Percentiles rank a stretch among this genome's conserved stretches.
phyloP scores from a whole-genome alignment of 2,888 invertebrate genomes.

The Camponotus fellah region DNA sequence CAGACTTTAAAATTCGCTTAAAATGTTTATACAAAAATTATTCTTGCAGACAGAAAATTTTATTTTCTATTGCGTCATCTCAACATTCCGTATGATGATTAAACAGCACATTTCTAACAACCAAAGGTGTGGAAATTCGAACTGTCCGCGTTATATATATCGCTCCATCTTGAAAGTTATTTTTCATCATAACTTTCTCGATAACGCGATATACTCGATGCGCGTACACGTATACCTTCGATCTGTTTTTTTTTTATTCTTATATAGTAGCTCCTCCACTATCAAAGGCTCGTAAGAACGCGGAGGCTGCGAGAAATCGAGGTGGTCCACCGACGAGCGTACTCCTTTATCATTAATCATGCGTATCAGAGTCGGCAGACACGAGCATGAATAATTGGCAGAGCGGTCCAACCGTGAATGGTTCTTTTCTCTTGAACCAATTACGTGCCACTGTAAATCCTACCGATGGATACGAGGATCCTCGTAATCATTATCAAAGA shows the following conservation, averaged over 20 bases:
- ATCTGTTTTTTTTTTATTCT: conserved; percentile 11
- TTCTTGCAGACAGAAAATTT: not conserved
- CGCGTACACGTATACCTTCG: not conserved
- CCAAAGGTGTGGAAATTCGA: not conserved
- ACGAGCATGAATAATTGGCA: conserved; percentile 73
- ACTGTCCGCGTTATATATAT: not conserved
- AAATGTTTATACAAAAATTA: not conserved
- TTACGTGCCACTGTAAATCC: conserved; percentile 59
- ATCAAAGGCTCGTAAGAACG: conserved; percentile 25
- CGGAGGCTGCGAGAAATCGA: conserved; percentile 54
- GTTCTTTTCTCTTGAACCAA: conserved; percentile 68
- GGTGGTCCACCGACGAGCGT: conserved; percentile 37
- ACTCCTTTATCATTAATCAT: conserved; percentile 69
- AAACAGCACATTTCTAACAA: not conserved
- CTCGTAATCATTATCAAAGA: conserved; percentile 71
- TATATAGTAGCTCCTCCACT: conserved; percentile 25
- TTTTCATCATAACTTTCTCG: conserved; percentile 28
- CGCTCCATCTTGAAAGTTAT: conserved; percentile 27
- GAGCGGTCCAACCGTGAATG: conserved; percentile 56
- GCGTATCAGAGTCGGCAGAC: conserved; percentile 54
- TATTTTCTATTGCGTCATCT: not conserved
- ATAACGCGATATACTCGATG: conserved; percentile 26
- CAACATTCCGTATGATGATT: not conserved
- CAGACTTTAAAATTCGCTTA: not conserved
- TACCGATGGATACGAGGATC: conserved; percentile 50